phyloP scores from a whole-genome alignment of 2,797 vertebrate genomes.

The Xenentodon cancila region DNA sequence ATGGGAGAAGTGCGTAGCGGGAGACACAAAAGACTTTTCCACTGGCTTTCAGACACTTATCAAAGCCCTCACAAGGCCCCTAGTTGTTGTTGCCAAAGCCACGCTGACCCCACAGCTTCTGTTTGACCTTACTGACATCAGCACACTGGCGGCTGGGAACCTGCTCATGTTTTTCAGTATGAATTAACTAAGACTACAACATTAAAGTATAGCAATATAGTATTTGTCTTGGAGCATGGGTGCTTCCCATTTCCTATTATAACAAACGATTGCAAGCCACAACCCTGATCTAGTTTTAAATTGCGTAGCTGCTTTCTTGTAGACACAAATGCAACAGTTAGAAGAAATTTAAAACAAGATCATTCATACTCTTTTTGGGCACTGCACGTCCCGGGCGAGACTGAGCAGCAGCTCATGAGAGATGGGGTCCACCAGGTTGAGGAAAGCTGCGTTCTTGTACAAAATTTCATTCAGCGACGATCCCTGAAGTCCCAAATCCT shows the following conservation, averaged over 20 bases:
- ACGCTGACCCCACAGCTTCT: neutral
- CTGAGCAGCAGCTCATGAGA: slow-evolving; percentile 90
- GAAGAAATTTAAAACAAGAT: neutral
- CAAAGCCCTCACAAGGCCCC: slow-evolving; percentile 19
- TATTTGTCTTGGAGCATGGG: no score
- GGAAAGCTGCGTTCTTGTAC: slow-evolving; percentile 89
- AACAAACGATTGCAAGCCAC: neutral
- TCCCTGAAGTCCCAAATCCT: slow-evolving; percentile 92
- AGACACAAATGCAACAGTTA: slow-evolving; percentile 1
- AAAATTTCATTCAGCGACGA: slow-evolving; percentile 90
- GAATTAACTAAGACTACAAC: slow-evolving; percentile 8
- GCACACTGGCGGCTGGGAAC: slow-evolving; percentile 11
- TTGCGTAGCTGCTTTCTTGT: slow-evolving; percentile 1
- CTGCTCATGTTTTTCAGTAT: slow-evolving; percentile 6
- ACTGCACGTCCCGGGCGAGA: slow-evolving; percentile 90
- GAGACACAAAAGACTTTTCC: slow-evolving; percentile 3
- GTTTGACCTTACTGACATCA: slow-evolving; percentile 12
- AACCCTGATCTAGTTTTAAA: slow-evolving; percentile 11
- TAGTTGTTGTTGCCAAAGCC: slow-evolving; percentile 20
- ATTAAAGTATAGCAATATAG: neutral
- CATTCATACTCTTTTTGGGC: slow-evolving; percentile 87
- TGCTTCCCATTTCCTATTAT: neutral
- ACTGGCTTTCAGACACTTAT: slow-evolving; percentile 26
- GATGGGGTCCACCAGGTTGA: slow-evolving; percentile 93
- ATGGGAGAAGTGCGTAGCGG: no score